phyloP scores from a whole-genome alignment of 1,140 invertebrate species.

The Drosophila funebris region DNA sequence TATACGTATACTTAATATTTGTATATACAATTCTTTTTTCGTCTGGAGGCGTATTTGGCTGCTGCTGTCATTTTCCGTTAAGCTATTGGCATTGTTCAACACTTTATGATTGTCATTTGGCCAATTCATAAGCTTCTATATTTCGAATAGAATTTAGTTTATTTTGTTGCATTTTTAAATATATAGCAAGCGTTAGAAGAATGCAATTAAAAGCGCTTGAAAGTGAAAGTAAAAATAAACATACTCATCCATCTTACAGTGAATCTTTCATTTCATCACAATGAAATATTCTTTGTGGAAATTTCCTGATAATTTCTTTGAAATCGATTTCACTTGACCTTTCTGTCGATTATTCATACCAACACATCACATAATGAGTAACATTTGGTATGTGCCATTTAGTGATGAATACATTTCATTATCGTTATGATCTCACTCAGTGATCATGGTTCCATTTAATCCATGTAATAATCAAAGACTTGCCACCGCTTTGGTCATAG shows the following conservation, averaged over 20 bases:
- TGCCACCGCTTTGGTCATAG: conserved; percentile 9
- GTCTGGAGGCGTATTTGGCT: conserved; percentile 31
- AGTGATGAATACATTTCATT: no score
- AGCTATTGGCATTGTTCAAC: conserved; percentile 31
- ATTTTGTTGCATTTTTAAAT: not conserved
- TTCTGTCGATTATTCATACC: conserved; percentile 19
- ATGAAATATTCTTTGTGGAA: not conserved
- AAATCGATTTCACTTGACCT: conserved; percentile 1
- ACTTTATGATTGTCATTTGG: conserved; percentile 32
- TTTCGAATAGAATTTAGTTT: not conserved
- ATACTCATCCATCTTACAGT: not conserved
- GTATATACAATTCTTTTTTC: conserved; percentile 29
- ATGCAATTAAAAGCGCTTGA: not conserved
- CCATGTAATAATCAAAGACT: conserved; percentile 22
- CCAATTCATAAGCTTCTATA: not conserved
- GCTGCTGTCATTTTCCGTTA: conserved; percentile 22
- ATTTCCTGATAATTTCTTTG: not conserved
- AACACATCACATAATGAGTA: conserved; percentile 23
- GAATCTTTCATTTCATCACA: not conserved
- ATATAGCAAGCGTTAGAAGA: not conserved
- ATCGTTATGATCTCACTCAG: conserved; percentile 31
- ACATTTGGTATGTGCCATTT: not conserved
- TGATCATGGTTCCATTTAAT: conserved; percentile 24
- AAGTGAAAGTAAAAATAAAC: conserved; percentile 1
- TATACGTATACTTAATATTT: conserved; percentile 9